Percentiles rank a stretch among this genome's conserved stretches.
Conservation (phyloP, 2,113 vertebrate genomes). For the Pavo muticus region DNA sequence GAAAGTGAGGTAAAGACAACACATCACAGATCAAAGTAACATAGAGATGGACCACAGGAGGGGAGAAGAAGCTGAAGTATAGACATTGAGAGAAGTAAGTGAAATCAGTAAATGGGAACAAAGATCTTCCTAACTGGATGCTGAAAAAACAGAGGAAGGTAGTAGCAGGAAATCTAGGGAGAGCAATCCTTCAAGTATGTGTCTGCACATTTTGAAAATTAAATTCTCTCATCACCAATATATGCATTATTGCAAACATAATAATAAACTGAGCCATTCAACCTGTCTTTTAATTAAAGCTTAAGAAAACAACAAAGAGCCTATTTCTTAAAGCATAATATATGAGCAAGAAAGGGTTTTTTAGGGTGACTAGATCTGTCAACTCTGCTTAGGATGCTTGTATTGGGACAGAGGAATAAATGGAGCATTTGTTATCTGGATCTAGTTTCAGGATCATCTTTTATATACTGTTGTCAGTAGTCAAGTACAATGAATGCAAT, state of each 20-base stretch:
- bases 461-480: background rate
- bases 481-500: background rate
- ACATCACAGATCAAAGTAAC: background rate
- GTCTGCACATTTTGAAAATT: background rate
- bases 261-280: background rate
- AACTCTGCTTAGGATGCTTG: background rate
- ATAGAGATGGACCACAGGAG: background rate
- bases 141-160: background rate
- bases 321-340: background rate
- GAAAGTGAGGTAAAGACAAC: background rate
- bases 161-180: background rate
- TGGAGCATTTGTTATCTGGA: background rate
- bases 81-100: background rate
- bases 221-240: background rate
- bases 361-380: background rate
- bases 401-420: background rate
- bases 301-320: background rate
- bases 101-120: background rate
- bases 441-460: background rate
- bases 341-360: background rate
- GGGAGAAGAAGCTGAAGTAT: background rate
- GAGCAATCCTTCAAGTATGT: background rate
- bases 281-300: conserved; percentile 12
- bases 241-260: background rate
- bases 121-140: background rate